Evolutionary conservation across 2,888 invertebrate genomes (phyloP), one percentile per base, ranked within the genome.

Genomic region (Leptopilina myrica): DNA sequence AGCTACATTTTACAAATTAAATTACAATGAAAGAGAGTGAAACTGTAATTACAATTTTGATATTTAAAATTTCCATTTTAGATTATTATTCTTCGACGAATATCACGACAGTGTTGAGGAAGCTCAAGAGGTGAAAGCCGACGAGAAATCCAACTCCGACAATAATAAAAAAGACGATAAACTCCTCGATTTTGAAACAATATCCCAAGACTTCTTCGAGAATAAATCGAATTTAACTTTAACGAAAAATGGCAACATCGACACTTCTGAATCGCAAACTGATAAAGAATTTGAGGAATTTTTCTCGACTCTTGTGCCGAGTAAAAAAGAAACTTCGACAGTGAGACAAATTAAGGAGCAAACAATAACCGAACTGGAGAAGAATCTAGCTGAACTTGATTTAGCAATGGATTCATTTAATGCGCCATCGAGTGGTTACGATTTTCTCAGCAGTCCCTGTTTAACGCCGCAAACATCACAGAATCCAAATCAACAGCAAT

Each of bases 61-160:
- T 20, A 20, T 20, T 20, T 20, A 20, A 20, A 20, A 20, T 1
- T 20, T 20, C 20, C 20, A 20, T 53, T 56, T 9, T 7, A 73
- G 91, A 82, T 85, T 91, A 65, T 87, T 92, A 77, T 92, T 92
- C 80, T 91, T 91, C 20, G 88, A 90, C 56, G 92, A 92, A 43
- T 91, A 91, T 82, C 91, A 90, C 66, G 91, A 92, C 78, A 88
- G 83, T 12, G 85, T 90, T n/a, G 89, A 90, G 62, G 88, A 89
- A 76, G 90, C 88, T 5, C 86, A 91, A 77, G 89, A 91, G 83
- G 90, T 83, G 9, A 87, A 87, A 79, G 76, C 85, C 7, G 77
- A 81, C 5, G 86, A 84, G 43, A 33, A 33, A 33, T 77, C 85
- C 12, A 77, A 77, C 12, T 15, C 46, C 0, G 81, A 80, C 9